Evolutionary conservation across 2,888 invertebrate genomes (phyloP).

Genomic region (Eurois occulta): DNA sequence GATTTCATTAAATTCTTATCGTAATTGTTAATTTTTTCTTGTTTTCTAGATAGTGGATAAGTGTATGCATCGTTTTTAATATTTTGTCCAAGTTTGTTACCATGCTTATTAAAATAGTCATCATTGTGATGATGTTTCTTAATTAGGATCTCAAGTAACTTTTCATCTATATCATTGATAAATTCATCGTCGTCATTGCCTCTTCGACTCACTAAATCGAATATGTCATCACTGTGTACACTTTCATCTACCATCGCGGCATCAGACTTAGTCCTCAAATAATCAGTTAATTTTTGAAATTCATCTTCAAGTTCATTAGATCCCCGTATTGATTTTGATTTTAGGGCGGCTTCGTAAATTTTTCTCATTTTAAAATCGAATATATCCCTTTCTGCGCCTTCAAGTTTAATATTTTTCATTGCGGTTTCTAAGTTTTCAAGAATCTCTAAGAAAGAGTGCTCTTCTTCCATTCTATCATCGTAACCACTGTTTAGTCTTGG

Average conservation of each 20-base stretch:
- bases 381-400: constrained; percentile 34
- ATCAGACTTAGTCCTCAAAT: constrained; percentile 34
- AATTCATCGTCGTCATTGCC: constrained; percentile 16
- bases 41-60: constrained; percentile 34
- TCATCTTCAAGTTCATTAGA: constrained; percentile 29
- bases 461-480: constrained; percentile 19
- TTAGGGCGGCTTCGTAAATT: constrained; percentile 45
- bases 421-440: constrained; percentile 45
- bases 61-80: not conserved
- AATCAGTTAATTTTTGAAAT: constrained; percentile 38
- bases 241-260: not conserved
- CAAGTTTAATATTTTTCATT: constrained; percentile 39
- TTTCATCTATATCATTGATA: constrained; percentile 29
- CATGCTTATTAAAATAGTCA: constrained; percentile 18
- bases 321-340: constrained; percentile 18
- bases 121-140: constrained; percentile 16
- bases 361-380: constrained; percentile 50
- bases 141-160: constrained; percentile 29
- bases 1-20: not conserved
- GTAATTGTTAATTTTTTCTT: constrained; percentile 34
- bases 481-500: constrained; percentile 5
- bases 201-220: constrained; percentile 9
- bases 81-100: not conserved
- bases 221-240: constrained; percentile 1
- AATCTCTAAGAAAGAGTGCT: constrained; percentile 32